These are phyloP conservation scores for Gorsachius goisagi DNA, from an alignment of 2,113 vertebrate species.

Conservation along the genomic window DNA sequence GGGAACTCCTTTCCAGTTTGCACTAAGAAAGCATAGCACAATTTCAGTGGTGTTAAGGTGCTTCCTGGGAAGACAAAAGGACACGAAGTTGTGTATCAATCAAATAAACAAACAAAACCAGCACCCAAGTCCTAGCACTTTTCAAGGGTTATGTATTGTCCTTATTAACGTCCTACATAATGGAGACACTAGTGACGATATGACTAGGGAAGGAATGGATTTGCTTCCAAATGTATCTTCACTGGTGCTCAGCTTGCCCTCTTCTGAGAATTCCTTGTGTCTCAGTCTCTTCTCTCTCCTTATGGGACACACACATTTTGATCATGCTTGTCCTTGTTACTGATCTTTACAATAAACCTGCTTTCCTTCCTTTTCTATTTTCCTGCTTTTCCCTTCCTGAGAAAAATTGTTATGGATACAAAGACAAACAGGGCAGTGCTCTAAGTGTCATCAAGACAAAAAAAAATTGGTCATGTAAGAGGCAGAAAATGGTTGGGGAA, in stretches of 20 bases:
- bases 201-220: neutral
- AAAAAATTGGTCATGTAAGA: neutral
- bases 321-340: neutral
- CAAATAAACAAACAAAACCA: neutral
- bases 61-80: neutral
- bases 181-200: neutral
- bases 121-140: neutral
- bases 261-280: neutral
- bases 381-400: neutral
- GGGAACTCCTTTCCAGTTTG: neutral
- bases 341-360: neutral
- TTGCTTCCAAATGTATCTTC: neutral
- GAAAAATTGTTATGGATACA: neutral
- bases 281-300: neutral
- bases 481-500: neutral
- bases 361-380: neutral
- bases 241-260: neutral
- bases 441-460: neutral
- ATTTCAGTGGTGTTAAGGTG: neutral
- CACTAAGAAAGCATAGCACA: neutral
- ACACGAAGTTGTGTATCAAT: neutral
- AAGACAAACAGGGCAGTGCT: neutral
- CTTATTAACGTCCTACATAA: neutral
- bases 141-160: neutral
- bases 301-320: fast-evolving